phyloP scores from a whole-genome alignment of 1,140 invertebrate species.

The Phocides pigmalion region DNA sequence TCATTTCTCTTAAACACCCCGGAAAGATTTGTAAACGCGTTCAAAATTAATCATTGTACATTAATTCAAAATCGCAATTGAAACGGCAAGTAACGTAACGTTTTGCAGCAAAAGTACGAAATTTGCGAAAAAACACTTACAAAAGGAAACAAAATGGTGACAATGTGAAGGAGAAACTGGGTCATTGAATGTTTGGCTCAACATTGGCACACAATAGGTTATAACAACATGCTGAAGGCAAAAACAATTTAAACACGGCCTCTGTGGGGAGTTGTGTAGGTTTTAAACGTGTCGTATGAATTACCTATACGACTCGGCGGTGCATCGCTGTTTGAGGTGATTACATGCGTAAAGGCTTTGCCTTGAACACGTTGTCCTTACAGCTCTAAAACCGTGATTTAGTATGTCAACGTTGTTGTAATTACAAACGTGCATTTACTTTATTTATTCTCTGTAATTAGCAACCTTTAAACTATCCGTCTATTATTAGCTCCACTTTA shows the following conservation, averaged over 20 bases:
- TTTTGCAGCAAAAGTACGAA: conserved; percentile 14
- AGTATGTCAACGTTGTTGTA: neutral
- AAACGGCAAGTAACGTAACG: neutral
- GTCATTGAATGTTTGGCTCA: conserved; percentile 64
- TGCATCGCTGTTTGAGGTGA: conserved; percentile 43
- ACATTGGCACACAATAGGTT: conserved; percentile 68
- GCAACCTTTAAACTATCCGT: too few species aligned
- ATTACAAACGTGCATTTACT: neutral
- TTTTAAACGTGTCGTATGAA: conserved; percentile 57
- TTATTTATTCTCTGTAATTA: too few species aligned
- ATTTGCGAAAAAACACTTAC: conserved; percentile 38
- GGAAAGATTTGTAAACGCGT: neutral
- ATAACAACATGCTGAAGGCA: conserved; percentile 66
- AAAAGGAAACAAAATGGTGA: conserved; percentile 46
- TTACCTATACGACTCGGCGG: conserved; percentile 43
- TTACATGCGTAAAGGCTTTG: conserved; percentile 36
- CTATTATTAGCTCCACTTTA: too few species aligned
- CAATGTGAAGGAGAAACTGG: conserved; percentile 54
- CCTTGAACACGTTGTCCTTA: conserved; percentile 34
- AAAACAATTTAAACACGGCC: conserved; percentile 70
- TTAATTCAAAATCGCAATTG: neutral
- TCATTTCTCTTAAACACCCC: neutral
- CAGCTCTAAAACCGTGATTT: conserved; percentile 24
- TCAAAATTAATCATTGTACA: conserved; percentile 2
- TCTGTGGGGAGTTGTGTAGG: conserved; percentile 59